These are phyloP conservation scores for Leptarthrus brevirostris DNA, from an alignment of 2,888 invertebrate species.

Conservation along the genomic window DNA sequence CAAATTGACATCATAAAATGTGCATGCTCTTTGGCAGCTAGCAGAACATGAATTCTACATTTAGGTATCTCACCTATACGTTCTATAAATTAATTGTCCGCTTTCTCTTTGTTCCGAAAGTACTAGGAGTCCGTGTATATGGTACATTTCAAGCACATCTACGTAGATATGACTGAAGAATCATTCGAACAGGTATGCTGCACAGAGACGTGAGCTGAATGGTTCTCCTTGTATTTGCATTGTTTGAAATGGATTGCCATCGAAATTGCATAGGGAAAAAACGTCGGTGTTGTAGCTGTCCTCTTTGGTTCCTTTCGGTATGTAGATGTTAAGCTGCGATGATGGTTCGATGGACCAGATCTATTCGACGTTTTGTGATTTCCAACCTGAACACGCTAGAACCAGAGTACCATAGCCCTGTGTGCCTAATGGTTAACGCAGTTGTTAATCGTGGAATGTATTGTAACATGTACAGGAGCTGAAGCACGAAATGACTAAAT, in stretches of 20 bases:
- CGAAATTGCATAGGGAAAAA: slow-evolving; percentile 10
- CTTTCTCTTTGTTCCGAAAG: slow-evolving; percentile 26
- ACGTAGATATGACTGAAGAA: slow-evolving; percentile 35
- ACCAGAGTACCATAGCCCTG: not conserved
- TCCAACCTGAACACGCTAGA: not conserved
- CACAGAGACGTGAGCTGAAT: slow-evolving; percentile 30
- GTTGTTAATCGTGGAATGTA: slow-evolving; percentile 27
- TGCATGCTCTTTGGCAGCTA: slow-evolving; percentile 47
- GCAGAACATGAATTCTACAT: slow-evolving; percentile 48
- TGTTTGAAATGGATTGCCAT: slow-evolving; percentile 42
- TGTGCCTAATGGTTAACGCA: slow-evolving; percentile 24
- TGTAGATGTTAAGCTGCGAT: slow-evolving; percentile 6
- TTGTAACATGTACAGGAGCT: slow-evolving; percentile 14
- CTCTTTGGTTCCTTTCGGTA: not conserved
- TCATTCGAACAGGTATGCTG: slow-evolving; percentile 6
- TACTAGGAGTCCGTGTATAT: not conserved
- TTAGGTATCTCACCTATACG: slow-evolving; percentile 44
- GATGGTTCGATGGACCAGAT: slow-evolving; percentile 28
- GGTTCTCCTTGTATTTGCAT: slow-evolving; percentile 35
- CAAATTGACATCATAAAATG: slow-evolving; percentile 46
- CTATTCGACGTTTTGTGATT: slow-evolving; percentile 17
- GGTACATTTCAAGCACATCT: slow-evolving; percentile 6
- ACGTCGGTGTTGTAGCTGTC: too few species aligned
- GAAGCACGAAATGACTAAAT: slow-evolving; percentile 28
- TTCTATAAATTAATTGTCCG: slow-evolving; percentile 49